Evolutionary conservation across 2,888 invertebrate species (phyloP), one percentile per base, ranked within the genome.

Genomic region (Zygothrica quintamaculata): DNA sequence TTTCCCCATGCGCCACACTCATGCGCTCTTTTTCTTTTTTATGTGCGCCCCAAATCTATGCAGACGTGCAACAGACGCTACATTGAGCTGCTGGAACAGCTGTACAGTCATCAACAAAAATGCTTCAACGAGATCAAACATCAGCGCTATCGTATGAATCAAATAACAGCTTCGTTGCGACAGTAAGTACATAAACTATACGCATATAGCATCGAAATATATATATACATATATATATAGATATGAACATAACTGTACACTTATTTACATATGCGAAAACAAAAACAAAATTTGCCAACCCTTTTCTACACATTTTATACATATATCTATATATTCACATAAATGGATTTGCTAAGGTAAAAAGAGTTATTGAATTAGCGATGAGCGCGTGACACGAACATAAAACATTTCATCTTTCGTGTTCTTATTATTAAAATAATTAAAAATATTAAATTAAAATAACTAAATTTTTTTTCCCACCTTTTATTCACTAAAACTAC

Each of bases 81-180:
- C 92, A 93, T 95, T 51, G 93, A 95, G 57, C 95, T 97, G 90
- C 92, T 99, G 75, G 97, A 97, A 80, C 95, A 97, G 90, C 93
- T 98, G 26, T 94, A 95, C 46, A 94, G 94, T 75, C 92, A 96
- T 39, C 98, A 98, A 90, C 94, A 95, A 87, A 94, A 96, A 93
- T 98, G 98, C 91, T 92, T 96, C 84, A 96, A 96, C 90, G 96
- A 96, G 87, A 94, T 99, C 74, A 94, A 94, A 76, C 98, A 99
- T 91, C 98, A 99, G 90, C 94, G 95, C 81, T 98, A 99, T 92
- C 94, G 98, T 66, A 94, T 98, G 92, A 94, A 94, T 34, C 93
- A 96, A 88, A 96, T 99, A 87, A 92, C 93, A 26, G 94, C 94
- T 81, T 94, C 95, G 48, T 89, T 98, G 52, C 95, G 95, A 92